These are phyloP conservation scores for Allolobophora icterica DNA, from an alignment of 2,888 invertebrate species.

Conservation along the genomic window DNA sequence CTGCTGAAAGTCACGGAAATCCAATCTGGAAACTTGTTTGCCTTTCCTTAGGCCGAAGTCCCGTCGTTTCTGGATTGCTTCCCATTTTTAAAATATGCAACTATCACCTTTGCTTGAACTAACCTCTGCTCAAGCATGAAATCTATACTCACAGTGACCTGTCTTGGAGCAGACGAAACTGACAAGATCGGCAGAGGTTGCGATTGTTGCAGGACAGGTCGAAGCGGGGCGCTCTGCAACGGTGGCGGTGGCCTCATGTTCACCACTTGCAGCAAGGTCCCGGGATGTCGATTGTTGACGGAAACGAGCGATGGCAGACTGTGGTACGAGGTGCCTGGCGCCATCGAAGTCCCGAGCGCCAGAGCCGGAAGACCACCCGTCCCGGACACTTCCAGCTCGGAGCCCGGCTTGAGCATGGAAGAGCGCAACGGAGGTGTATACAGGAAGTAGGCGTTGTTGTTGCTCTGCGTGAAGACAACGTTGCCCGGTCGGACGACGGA, in stretches of 20 bases:
- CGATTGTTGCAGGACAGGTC: neutral
- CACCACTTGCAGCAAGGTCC: constrained; percentile 12
- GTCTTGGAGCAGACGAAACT: neutral
- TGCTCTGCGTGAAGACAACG: neutral
- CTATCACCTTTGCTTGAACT: neutral
- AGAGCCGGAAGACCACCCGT: neutral
- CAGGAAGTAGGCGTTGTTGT: neutral
- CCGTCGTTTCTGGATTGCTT: no score
- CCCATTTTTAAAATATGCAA: neutral
- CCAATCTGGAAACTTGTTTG: neutral
- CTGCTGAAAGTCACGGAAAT: no score
- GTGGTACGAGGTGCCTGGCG: neutral
- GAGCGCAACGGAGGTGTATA: neutral
- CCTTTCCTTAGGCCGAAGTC: no score
- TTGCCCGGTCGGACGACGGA: constrained; percentile 7
- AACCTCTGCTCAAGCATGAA: neutral
- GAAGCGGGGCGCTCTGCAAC: constrained; percentile 22
- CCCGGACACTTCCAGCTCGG: neutral
- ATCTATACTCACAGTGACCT: neutral
- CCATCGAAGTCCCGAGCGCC: neutral
- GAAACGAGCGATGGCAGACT: constrained; percentile 4
- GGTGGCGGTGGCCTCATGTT: neutral
- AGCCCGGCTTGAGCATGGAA: neutral
- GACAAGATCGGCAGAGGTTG: constrained; percentile 1
- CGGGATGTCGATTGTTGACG: neutral